A percentile compares a stretch with the other conserved stretches of the same genome.
These are phyloP conservation scores for Hipparchia sbordonii DNA, from an alignment of 2,888 invertebrate genomes.

Conservation along the genomic window DNA sequence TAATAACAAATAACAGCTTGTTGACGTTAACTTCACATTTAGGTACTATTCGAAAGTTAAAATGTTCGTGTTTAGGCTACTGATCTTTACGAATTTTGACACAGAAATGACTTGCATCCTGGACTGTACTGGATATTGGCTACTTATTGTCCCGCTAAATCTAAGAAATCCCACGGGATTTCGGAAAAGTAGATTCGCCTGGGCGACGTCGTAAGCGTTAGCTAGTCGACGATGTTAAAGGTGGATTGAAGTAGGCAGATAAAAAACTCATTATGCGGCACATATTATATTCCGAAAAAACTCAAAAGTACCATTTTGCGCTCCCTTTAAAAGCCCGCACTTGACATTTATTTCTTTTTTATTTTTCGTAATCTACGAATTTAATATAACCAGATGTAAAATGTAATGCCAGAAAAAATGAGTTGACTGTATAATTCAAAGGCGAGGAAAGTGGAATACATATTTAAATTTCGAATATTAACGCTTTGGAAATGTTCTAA, in stretches of 20 bases:
- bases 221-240: too few species aligned
- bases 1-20: too few species aligned
- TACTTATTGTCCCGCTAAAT: too few species aligned
- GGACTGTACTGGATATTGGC: too few species aligned
- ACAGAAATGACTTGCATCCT: too few species aligned
- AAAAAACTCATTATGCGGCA: conserved; percentile 62
- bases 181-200: too few species aligned
- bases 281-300: conserved; percentile 55
- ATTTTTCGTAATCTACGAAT: conserved; percentile 72
- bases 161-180: too few species aligned
- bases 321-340: conserved; percentile 58
- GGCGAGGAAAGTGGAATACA: conserved; percentile 54
- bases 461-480: conserved; percentile 63
- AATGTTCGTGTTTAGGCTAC: too few species aligned
- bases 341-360: conserved; percentile 72
- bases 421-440: conserved; percentile 62
- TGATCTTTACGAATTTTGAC: too few species aligned
- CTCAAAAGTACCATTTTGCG: conserved; percentile 41
- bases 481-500: conserved; percentile 45
- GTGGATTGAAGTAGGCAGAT: conserved; percentile 6
- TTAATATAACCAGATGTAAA: conserved; percentile 71
- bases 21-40: too few species aligned
- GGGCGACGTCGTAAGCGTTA: too few species aligned
- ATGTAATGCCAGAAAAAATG: conserved; percentile 55
- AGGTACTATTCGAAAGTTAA: too few species aligned